phyloP scores from a whole-genome alignment of 2,797 vertebrate genomes.

The Poecile montanus region DNA sequence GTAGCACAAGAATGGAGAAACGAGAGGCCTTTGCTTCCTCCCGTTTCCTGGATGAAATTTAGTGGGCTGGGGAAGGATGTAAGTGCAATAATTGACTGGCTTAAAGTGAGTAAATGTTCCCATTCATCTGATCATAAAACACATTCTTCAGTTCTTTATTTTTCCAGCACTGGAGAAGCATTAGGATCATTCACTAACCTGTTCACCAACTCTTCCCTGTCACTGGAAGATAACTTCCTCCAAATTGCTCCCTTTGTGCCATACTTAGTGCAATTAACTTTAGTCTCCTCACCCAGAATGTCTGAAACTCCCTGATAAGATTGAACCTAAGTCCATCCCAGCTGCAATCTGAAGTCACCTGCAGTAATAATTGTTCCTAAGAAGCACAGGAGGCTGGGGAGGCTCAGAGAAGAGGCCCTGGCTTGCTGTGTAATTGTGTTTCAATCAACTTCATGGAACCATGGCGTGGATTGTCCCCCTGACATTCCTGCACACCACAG shows the following conservation, averaged over 20 bases:
- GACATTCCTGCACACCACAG: neutral
- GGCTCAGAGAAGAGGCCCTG: neutral
- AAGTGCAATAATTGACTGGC: neutral
- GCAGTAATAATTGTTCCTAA: neutral
- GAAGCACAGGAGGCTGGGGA: neutral
- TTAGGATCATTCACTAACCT: neutral
- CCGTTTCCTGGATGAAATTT: neutral
- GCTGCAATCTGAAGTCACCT: neutral
- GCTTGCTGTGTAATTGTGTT: constrained; percentile 57
- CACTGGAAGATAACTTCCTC: constrained; percentile 23
- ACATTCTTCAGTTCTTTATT: neutral
- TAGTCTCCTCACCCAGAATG: neutral
- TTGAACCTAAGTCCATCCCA: neutral
- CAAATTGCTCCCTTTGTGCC: constrained; percentile 13
- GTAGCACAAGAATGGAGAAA: neutral
- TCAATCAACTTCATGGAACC: constrained; percentile 62
- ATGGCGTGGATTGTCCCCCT: constrained; percentile 60
- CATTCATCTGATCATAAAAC: neutral
- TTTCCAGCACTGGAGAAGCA: neutral
- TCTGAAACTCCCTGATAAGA: constrained; percentile 43
- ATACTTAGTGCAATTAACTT: constrained; percentile 1
- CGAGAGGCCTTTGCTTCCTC: neutral
- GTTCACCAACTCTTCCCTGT: neutral
- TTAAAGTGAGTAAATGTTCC: neutral
- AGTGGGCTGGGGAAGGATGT: neutral